Evolutionary conservation across 2,888 invertebrate species (phyloP).

Genomic region (Unio pictorum): DNA sequence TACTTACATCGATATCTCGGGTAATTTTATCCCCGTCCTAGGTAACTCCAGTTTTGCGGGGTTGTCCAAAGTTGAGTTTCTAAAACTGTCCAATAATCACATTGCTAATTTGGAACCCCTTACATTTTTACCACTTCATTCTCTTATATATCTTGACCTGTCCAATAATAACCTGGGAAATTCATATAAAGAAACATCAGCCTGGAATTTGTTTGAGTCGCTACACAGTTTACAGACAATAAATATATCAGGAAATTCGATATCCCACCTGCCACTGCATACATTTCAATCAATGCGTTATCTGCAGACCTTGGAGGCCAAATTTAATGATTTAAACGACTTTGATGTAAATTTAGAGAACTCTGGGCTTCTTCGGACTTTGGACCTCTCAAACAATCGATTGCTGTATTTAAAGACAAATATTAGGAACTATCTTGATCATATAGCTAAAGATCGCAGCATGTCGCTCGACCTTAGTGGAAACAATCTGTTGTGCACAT

Average conservation of each 20-base stretch:
- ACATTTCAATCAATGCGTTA: conserved; percentile 7
- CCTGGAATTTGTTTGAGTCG: conserved; percentile 9
- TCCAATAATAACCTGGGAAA: conserved; percentile 22
- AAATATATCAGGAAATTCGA: conserved; percentile 17
- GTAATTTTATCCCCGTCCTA: conserved; percentile 17
- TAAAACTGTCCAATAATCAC: conserved; percentile 26
- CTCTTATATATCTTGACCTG: conserved; percentile 14
- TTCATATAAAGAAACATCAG: conserved; percentile 2
- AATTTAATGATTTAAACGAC: conserved; percentile 15
- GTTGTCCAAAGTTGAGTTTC: conserved; percentile 5
- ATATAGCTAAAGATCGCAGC: conserved; percentile 1
- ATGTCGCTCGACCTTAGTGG: conserved; percentile 11
- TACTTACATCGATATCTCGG: conserved; percentile 21
- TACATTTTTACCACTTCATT: conserved; percentile 13
- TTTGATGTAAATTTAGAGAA: conserved; percentile 10
- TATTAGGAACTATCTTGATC: conserved; percentile 5
- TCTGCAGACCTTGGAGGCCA: conserved; percentile 11
- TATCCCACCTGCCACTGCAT: conserved; percentile 9
- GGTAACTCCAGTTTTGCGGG: conserved; percentile 11
- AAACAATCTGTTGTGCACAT: conserved; percentile 25
- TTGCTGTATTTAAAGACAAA: conserved; percentile 9
- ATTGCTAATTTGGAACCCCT: conserved; percentile 14
- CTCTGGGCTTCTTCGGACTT: conserved; percentile 3
- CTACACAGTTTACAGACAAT: conserved; percentile 8
- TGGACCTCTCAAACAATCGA: conserved; percentile 21